These are phyloP conservation scores for Ptychochromis oligacanthus DNA, from an alignment of 2,113 vertebrate species.

Conservation along the genomic window DNA sequence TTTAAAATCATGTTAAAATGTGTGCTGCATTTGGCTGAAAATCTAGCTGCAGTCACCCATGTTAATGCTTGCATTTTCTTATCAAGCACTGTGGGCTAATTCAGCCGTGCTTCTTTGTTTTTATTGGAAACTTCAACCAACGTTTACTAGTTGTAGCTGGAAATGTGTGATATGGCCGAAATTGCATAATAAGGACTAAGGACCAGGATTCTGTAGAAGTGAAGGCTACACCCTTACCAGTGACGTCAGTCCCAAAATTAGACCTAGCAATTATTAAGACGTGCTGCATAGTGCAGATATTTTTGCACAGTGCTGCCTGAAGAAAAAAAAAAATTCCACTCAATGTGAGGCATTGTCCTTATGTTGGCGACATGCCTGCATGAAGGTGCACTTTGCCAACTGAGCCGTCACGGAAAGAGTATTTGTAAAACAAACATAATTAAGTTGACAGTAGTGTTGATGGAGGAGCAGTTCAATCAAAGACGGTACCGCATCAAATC, in stretches of 20 bases:
- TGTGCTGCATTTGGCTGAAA: neutral
- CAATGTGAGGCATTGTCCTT: neutral
- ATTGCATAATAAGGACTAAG: neutral
- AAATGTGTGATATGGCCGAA: neutral
- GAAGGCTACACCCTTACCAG: too few species aligned
- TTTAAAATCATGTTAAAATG: neutral
- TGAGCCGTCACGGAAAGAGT: neutral
- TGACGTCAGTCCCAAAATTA: neutral
- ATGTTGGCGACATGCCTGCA: neutral
- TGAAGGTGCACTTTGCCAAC: neutral
- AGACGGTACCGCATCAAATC: neutral
- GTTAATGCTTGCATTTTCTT: neutral
- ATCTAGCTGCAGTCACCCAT: rapidly evolving
- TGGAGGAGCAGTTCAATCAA: neutral
- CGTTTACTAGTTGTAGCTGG: neutral
- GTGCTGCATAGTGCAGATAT: neutral
- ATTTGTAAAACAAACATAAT: slow-evolving; percentile 1
- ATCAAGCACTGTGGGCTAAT: neutral
- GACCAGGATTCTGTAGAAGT: neutral
- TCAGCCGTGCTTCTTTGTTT: neutral
- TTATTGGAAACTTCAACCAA: neutral
- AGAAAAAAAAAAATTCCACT: neutral
- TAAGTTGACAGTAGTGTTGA: neutral
- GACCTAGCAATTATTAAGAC: neutral
- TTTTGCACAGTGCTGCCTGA: neutral